Evolutionary conservation across 2,888 invertebrate species (phyloP).

Genomic region (Volucella inanis): DNA sequence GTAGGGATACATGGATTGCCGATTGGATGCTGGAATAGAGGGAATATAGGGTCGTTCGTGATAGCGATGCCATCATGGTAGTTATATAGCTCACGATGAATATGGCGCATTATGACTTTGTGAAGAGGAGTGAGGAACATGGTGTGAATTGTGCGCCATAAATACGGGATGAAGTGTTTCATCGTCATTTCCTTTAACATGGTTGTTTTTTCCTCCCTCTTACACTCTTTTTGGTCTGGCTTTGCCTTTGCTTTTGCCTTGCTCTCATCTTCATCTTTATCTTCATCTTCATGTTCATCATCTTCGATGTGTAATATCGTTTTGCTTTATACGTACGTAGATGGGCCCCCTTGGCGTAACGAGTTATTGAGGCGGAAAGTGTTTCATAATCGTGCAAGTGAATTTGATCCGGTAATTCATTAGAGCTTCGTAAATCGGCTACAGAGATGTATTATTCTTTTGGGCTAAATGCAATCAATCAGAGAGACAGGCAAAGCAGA

Average conservation of each 20-base stretch:
- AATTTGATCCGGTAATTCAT: constrained; percentile 74
- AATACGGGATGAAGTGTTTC: constrained; percentile 72
- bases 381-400: constrained; percentile 69
- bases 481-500: constrained; percentile 8
- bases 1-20: not conserved
- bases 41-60: constrained; percentile 41
- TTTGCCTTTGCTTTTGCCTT: not conserved
- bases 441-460: constrained; percentile 63
- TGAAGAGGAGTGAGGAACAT: constrained; percentile 40
- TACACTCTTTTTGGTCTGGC: not conserved
- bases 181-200: constrained; percentile 20
- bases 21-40: constrained; percentile 21
- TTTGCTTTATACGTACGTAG: constrained; percentile 19
- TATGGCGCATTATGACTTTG: constrained; percentile 62
- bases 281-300: constrained; percentile 18
- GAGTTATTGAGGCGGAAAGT: constrained; percentile 71
- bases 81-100: constrained; percentile 49
- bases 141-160: constrained; percentile 74
- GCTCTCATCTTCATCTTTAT: not conserved
- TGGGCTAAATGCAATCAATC: constrained; percentile 59
- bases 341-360: constrained; percentile 57
- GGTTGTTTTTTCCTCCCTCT: not conserved
- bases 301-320: not conserved
- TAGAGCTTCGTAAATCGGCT: constrained; percentile 65
- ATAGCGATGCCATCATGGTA: constrained; percentile 45